Base-by-base conservation (phyloP, 1,140 invertebrate species). In the Laodelphax striatellus region DNA sequence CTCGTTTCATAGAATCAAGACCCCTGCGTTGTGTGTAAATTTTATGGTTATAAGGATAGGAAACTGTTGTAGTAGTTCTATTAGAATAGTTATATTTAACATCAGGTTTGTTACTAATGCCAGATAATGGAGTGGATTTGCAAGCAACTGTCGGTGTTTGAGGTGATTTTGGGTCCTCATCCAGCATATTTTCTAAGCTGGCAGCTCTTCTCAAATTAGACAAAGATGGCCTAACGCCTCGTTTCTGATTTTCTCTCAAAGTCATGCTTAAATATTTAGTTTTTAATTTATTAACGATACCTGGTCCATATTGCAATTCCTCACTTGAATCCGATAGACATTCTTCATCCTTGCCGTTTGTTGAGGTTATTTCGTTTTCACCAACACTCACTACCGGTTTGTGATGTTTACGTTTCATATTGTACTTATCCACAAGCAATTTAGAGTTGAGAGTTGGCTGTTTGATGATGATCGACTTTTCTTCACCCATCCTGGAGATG, bases 251-350 rank as follows among this genome's bases (percentile, higher is more conserved):
- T 64, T 88, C 85, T 9, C 88, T 77, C 54, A 90, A 72, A 1
- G 88, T 87, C 41, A 93, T 75, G 68, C 86, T 90, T 58, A 93
- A 77, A 70, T 92, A 93, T 66, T 88, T 86, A 68, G 86, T 87
- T 68, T 88, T 84, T 46, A 94, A 76, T 67, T 86, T 87, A 65
- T 87, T 90, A 5, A 95, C 92, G 67, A 95, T 94, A 8, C 92
- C 92, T 10, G 92, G 92, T 0, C 92, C 92, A 75, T 94, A 95
- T 65, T 87, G 84, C 17, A 93, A 72, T 68, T 93, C 91, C 73
- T 92, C 88, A 55, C 77, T 82, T 62, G 76, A 80, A 67, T 81
- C 80, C 56, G 79, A 79, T 44, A 62, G 52, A 54, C 54, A 54
- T 19, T 64, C 62, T n/a, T 66, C 64, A 16, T 65, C 62, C 31